Evolutionary conservation across 2,888 invertebrate genomes (phyloP).

Genomic region (Aspidiotus destructor): DNA sequence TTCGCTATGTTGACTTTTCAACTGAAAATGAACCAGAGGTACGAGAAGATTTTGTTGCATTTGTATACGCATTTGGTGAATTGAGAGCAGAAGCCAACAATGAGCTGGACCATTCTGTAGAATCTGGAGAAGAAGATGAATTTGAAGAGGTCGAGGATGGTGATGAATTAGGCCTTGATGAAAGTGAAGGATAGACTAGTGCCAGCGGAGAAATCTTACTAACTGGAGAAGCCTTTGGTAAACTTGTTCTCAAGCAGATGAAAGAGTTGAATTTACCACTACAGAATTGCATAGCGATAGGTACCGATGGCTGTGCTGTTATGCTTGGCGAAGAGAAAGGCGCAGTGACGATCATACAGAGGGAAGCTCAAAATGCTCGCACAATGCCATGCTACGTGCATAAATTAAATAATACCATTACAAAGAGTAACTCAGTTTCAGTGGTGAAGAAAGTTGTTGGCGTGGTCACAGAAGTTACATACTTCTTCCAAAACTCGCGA

Average conservation of each 20-base stretch:
- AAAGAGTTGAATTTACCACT: neutral
- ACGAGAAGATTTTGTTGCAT: neutral
- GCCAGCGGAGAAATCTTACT: neutral
- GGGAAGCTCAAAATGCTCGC: neutral
- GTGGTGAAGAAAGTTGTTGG: neutral
- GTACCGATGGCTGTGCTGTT: neutral
- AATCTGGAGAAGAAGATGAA: neutral
- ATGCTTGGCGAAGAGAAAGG: neutral
- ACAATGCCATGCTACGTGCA: conserved; percentile 1
- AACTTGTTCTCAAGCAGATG: neutral
- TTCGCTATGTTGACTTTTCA: too few relatives aligned
- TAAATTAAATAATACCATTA: neutral
- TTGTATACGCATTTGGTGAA: neutral
- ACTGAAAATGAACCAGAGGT: neutral
- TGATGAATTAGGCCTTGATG: neutral
- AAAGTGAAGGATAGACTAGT: neutral
- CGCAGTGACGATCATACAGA: neutral
- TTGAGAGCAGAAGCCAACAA: neutral
- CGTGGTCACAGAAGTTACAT: neutral
- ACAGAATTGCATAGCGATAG: neutral
- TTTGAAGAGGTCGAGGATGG: neutral
- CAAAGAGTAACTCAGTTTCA: neutral
- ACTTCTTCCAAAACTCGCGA: neutral
- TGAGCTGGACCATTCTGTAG: neutral
- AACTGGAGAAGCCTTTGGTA: neutral